phyloP scores from a whole-genome alignment of 2,797 vertebrate species.

The Clarias laeviceps region DNA sequence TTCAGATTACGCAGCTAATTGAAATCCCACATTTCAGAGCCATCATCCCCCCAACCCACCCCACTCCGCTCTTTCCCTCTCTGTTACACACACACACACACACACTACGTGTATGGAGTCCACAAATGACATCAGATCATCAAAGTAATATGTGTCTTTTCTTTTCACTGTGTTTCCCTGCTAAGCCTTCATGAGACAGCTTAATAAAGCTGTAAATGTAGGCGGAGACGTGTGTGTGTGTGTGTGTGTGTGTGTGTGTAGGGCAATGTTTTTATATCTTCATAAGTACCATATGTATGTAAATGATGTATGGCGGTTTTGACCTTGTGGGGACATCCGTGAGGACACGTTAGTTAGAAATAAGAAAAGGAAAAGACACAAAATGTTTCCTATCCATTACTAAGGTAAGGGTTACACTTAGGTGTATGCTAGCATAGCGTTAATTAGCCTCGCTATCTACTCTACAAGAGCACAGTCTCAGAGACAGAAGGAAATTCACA shows the following conservation, averaged over 20 bases:
- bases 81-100: slow-evolving; percentile 60
- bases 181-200: slow-evolving; percentile 78
- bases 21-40: slow-evolving; percentile 79
- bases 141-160: slow-evolving; percentile 75
- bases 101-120: slow-evolving; percentile 68
- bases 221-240: slow-evolving; percentile 46
- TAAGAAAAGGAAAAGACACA: neutral
- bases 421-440: neutral
- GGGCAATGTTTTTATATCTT: neutral
- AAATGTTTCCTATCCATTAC: neutral
- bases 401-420: neutral
- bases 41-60: slow-evolving; percentile 58
- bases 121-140: slow-evolving; percentile 79
- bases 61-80: slow-evolving; percentile 34
- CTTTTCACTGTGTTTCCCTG: slow-evolving; percentile 73
- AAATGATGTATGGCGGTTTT: neutral
- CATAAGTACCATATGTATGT: neutral
- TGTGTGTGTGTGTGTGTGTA: neutral
- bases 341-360: neutral
- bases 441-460: neutral
- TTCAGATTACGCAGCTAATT: slow-evolving; percentile 81
- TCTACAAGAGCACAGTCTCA: neutral
- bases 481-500: slow-evolving; percentile 22
- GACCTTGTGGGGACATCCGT: neutral
- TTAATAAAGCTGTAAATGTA: slow-evolving; percentile 79